Evolutionary conservation across 2,888 invertebrate species (phyloP).

Genomic region (Drosophila flavopinicola): DNA sequence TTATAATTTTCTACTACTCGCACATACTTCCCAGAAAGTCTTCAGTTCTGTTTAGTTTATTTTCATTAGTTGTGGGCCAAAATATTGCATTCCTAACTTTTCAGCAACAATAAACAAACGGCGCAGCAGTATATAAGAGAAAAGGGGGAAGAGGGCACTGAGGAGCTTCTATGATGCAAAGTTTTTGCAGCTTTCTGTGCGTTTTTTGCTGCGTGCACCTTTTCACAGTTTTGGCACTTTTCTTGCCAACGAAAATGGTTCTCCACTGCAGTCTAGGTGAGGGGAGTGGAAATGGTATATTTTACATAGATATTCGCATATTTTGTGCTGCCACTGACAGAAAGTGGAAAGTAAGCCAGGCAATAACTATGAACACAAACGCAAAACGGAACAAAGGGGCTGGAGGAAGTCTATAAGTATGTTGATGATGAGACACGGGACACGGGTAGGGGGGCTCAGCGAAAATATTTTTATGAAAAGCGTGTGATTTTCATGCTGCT

Average conservation of each 20-base stretch:
- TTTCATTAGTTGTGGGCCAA: constrained; percentile 29
- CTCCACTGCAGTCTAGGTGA: neutral
- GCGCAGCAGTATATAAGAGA: constrained; percentile 17
- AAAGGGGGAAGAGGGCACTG: neutral
- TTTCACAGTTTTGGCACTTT: constrained; percentile 53
- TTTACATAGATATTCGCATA: constrained; percentile 45
- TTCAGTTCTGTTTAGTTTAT: constrained; percentile 18
- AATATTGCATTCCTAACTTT: constrained; percentile 46
- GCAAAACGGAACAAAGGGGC: constrained; percentile 9
- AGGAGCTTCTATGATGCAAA: constrained; percentile 29
- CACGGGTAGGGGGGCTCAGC: neutral
- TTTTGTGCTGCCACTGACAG: constrained; percentile 43
- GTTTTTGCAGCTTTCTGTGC: constrained; percentile 23
- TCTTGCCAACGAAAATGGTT: constrained; percentile 32
- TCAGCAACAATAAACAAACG: constrained; percentile 40
- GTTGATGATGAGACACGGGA: neutral
- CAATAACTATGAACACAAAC: constrained; percentile 50
- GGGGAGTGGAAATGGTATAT: neutral
- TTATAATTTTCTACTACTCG: too few species aligned
- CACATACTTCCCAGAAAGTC: neutral
- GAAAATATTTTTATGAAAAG: constrained; percentile 54
- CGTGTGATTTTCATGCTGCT: constrained; percentile 40
- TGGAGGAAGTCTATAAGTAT: too few species aligned
- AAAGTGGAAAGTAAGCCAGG: constrained; percentile 51
- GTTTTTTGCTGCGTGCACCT: constrained; percentile 29